A percentile compares a stretch with the other conserved stretches of the same genome.
Evolutionary conservation across 2,113 vertebrate genomes (phyloP).

Genomic region (Scomber scombrus): DNA sequence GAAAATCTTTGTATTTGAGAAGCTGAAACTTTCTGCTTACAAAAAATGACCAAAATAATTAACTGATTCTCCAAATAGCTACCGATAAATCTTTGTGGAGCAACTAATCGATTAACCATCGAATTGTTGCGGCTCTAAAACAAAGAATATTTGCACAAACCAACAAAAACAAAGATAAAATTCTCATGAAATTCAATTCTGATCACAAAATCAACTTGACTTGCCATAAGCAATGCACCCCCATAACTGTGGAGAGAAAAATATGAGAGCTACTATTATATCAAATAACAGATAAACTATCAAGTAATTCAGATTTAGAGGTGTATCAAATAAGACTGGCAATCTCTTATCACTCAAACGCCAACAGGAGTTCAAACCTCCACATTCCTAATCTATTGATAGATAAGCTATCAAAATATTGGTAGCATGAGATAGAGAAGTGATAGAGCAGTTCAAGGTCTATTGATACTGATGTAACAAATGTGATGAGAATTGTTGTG

Average conservation of each 20-base stretch:
- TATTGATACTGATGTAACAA: constrained; percentile 20
- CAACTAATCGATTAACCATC: too few relatives aligned
- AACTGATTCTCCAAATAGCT: too few relatives aligned
- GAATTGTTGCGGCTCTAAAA: neutral
- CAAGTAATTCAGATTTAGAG: constrained; percentile 11
- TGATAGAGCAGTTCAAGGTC: constrained; percentile 33
- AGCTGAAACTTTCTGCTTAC: too few relatives aligned
- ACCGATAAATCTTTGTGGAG: too few relatives aligned
- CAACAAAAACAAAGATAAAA: neutral
- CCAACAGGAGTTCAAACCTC: constrained; percentile 35
- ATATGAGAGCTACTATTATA: constrained; percentile 2
- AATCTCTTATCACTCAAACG: constrained; percentile 36
- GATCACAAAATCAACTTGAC: constrained; percentile 10
- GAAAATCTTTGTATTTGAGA: too few relatives aligned
- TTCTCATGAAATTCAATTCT: neutral
- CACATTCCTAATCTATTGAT: constrained; percentile 32
- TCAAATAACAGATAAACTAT: constrained; percentile 21
- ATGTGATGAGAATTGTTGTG: neutral
- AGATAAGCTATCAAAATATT: constrained; percentile 47
- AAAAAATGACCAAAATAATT: too few relatives aligned
- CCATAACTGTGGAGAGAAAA: constrained; percentile 4
- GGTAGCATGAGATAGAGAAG: constrained; percentile 35
- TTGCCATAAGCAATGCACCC: neutral
- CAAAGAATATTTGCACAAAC: neutral
- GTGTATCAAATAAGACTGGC: constrained; percentile 1